phyloP scores from a whole-genome alignment of 2,797 vertebrate genomes.

The Crocidura indochinensis region DNA sequence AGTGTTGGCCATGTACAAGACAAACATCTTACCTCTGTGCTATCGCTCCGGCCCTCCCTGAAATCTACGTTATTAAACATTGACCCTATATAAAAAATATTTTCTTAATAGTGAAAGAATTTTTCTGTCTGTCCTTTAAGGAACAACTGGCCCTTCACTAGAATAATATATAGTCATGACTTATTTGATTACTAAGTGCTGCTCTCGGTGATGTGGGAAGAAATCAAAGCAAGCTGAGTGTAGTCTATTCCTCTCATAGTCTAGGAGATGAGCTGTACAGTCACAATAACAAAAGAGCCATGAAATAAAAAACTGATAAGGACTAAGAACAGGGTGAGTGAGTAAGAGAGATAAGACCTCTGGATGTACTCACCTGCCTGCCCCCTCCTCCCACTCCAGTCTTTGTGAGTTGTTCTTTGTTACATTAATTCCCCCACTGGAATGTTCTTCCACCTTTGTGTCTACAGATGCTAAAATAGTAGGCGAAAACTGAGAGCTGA shows the following conservation, averaged over 20 bases:
- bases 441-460: background rate
- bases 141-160: background rate
- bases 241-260: background rate
- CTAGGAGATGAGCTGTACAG: constrained; percentile 8
- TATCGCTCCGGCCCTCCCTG: background rate
- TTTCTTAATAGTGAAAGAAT: constrained; percentile 9
- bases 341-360: background rate
- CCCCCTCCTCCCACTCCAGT: background rate
- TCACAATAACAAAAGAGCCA: constrained; percentile 2
- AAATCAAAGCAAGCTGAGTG: background rate
- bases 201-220: background rate
- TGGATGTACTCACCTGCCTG: background rate
- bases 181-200: constrained; percentile 37
- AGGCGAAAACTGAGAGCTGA: background rate
- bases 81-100: background rate
- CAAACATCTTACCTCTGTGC: too few species aligned
- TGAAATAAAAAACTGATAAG: background rate
- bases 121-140: constrained; percentile 46
- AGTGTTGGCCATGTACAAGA: too few species aligned
- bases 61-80: constrained; percentile 38
- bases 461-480: constrained; percentile 11
- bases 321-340: too few species aligned
- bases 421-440: background rate
- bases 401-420: constrained; percentile 20
- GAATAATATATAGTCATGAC: background rate